These are phyloP conservation scores for Lucilia cuprina DNA, from an alignment of 1,140 invertebrate species.

Conservation along the genomic window DNA sequence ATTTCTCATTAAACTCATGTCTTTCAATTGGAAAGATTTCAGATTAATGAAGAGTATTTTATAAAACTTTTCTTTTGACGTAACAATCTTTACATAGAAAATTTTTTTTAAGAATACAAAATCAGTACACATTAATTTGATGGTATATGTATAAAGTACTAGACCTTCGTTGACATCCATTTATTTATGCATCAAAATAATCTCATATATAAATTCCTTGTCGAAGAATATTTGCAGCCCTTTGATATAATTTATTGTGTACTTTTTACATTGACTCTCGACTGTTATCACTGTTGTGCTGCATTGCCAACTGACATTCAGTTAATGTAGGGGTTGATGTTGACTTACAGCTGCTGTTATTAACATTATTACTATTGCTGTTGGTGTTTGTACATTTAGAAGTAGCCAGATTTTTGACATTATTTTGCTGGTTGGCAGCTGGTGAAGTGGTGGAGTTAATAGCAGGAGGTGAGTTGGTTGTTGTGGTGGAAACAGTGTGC, in stretches of 20 bases:
- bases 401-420: not conserved
- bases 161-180: too few relatives aligned
- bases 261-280: constrained; percentile 67
- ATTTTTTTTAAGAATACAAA: too few relatives aligned
- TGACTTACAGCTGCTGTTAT: constrained; percentile 40
- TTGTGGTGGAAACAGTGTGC: constrained; percentile 40
- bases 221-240: too few relatives aligned
- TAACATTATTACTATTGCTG: constrained; percentile 22
- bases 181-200: too few relatives aligned
- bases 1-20: too few relatives aligned
- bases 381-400: not conserved
- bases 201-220: too few relatives aligned
- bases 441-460: not conserved
- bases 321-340: constrained; percentile 48
- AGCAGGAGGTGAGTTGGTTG: constrained; percentile 19
- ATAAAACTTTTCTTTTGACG: too few relatives aligned
- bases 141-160: too few relatives aligned
- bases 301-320: constrained; percentile 58
- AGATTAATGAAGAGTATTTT: too few relatives aligned
- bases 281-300: constrained; percentile 68
- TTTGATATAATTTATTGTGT: not conserved
- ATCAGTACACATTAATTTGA: too few relatives aligned
- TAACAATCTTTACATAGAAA: too few relatives aligned
- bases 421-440: not conserved
- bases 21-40: too few relatives aligned